These are phyloP conservation scores for Apeltes quadracus DNA, from an alignment of 2,113 vertebrate species.

Conservation along the genomic window DNA sequence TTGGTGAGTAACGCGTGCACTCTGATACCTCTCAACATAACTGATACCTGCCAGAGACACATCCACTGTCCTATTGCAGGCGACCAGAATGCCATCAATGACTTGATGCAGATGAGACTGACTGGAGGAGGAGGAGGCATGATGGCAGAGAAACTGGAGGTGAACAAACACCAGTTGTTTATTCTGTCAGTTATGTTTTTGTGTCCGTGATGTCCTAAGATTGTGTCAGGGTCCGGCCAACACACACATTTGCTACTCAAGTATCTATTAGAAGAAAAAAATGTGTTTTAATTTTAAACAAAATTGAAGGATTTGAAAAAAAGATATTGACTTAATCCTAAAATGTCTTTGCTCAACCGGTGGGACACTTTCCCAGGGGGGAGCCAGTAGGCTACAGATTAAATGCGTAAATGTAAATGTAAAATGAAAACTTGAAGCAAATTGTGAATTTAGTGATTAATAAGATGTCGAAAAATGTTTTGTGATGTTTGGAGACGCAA, in stretches of 20 bases:
- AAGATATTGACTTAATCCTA: not conserved
- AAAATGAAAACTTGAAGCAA: too few relatives aligned
- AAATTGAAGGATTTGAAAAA: not conserved
- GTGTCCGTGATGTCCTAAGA: not conserved
- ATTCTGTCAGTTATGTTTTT: not conserved
- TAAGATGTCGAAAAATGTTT: too few relatives aligned
- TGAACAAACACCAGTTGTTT: constrained; percentile 61
- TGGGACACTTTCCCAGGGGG: too few relatives aligned
- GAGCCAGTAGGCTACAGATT: too few relatives aligned
- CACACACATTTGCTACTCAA: not conserved
- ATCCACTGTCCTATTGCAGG: constrained; percentile 80
- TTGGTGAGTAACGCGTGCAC: constrained; percentile 83
- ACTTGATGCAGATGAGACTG: constrained; percentile 98
- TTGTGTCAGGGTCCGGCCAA: not conserved
- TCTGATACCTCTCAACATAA: not conserved
- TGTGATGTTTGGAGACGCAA: too few relatives aligned
- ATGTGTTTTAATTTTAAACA: not conserved
- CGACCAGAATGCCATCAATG: constrained; percentile 96
- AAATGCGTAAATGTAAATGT: too few relatives aligned
- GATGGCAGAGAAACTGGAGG: constrained; percentile 97
- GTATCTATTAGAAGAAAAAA: not conserved
- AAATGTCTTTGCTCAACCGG: too few relatives aligned
- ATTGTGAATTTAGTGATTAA: too few relatives aligned
- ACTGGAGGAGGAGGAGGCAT: constrained; percentile 92
- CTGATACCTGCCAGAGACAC: too few relatives aligned